Base-by-base conservation (phyloP, 2,888 invertebrate species). In the Schrankia costaestrigalis region DNA sequence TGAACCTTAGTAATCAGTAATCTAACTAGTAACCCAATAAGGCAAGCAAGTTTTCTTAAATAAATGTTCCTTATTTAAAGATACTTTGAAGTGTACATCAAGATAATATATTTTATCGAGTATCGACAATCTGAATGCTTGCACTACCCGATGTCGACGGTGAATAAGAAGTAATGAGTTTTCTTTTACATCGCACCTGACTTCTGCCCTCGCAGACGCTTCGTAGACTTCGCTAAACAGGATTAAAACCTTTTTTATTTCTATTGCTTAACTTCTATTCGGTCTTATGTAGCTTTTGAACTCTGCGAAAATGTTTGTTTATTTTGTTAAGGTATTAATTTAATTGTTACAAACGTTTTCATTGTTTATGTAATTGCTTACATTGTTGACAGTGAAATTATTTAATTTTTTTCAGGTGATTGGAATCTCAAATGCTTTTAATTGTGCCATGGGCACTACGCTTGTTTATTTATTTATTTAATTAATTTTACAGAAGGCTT, bases 131-230 rank as follows among this genome's bases (percentile, higher is more conserved):
- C 38, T 42, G 43, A 37, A 43, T 59, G 47, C 61, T 53, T 56
- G 59, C 51, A 61, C 74, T 77, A 72, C 46, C 54, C 45, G 39
- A 54, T 63, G 57, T 50, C 63, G 69, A 52, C 59, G 58, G 64
- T 77, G 80, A 82, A 83, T 82, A 77, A 84, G 81, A 75, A 84
- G 79, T 82, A 84, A 85, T 82, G 85, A 85, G 81, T 81, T 85
- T 85, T 85, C 84, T 83, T 81, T 81, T 69, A 68, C 73, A 74
- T 63, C 68, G 63, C 64, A 82, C 83, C 83, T 84, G 82, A 81
- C 78, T 83, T 71, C 65, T 73, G 65, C 67, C 64, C 61, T 68
- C 63, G 64, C 58, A 68, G 71, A 71, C 76, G 73, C 66, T 63
- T 69, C 71, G 71, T 44, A 56, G 56, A 73, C 76, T 70, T 61